These are phyloP conservation scores for Biston betularia DNA, from an alignment of 2,888 invertebrate genomes.

Conservation along the genomic window DNA sequence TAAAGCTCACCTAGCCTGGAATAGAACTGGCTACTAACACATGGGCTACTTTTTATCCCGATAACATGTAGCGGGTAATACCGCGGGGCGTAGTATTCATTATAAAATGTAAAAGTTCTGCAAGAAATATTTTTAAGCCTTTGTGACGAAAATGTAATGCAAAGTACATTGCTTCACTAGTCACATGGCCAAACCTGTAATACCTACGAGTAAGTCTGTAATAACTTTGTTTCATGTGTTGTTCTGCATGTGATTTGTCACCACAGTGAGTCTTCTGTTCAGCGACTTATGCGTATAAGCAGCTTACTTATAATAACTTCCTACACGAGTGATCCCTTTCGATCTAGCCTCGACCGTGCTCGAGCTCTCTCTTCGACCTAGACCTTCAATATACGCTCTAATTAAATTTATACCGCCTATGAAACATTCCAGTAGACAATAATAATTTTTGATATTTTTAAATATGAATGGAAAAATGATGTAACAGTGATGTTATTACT, in stretches of 20 bases:
- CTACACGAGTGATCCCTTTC: slow-evolving; percentile 10
- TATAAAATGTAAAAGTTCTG: too few relatives aligned
- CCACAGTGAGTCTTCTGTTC: slow-evolving; percentile 2
- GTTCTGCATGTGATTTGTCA: neutral
- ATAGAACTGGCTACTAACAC: too few relatives aligned
- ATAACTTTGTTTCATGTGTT: neutral
- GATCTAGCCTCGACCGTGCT: slow-evolving; percentile 12
- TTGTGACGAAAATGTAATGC: too few relatives aligned
- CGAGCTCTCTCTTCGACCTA: slow-evolving; percentile 19
- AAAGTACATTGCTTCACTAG: neutral
- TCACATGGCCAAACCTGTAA: neutral
- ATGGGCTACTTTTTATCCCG: too few relatives aligned
- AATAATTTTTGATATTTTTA: too few relatives aligned
- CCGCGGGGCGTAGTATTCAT: too few relatives aligned
- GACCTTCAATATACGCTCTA: slow-evolving; percentile 5
- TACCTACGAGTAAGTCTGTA: neutral
- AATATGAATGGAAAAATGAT: too few relatives aligned
- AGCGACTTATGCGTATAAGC: slow-evolving; percentile 1
- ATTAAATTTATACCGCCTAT: neutral
- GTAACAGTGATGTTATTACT: too few relatives aligned
- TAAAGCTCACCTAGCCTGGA: too few relatives aligned
- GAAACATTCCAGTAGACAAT: neutral
- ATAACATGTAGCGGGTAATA: too few relatives aligned
- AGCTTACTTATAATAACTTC: slow-evolving; percentile 10
- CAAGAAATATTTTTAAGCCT: too few relatives aligned